Conservation (phyloP, 2,113 vertebrate genomes). For the Nycticebus coucang region DNA sequence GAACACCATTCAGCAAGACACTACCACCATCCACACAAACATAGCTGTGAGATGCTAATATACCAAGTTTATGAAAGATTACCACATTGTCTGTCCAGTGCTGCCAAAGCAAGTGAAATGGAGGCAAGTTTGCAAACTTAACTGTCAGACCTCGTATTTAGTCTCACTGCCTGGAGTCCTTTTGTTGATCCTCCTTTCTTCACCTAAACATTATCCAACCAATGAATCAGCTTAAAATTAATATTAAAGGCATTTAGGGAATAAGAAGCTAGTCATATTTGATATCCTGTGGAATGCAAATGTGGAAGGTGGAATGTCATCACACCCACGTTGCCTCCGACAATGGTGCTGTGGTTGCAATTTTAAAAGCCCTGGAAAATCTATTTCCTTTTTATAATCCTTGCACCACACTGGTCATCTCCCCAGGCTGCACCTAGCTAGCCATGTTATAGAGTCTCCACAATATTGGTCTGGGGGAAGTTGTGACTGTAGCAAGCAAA, state of each 20-base stretch:
- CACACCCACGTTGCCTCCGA: background rate
- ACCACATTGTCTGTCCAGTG: no score
- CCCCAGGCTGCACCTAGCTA: background rate
- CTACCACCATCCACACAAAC: no score
- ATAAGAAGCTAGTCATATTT: background rate
- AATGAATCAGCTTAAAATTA: conserved; percentile 8
- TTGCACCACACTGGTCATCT: background rate
- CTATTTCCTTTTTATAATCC: background rate
- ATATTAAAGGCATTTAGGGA: conserved; percentile 21
- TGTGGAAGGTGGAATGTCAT: background rate
- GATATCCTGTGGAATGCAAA: background rate
- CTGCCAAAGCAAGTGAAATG: no score
- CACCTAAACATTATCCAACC: background rate
- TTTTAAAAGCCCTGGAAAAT: background rate
- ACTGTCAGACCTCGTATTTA: background rate
- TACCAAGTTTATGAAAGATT: no score
- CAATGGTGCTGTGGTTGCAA: background rate
- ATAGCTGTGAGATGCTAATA: no score
- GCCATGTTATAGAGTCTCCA: background rate
- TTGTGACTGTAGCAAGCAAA: background rate
- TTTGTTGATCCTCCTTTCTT: conserved; percentile 7
- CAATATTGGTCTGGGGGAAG: background rate
- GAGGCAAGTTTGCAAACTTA: no score
- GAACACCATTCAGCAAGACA: no score
- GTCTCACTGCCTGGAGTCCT: background rate